phyloP scores from a whole-genome alignment of 2,888 invertebrate species.

The Smittia sp. region DNA sequence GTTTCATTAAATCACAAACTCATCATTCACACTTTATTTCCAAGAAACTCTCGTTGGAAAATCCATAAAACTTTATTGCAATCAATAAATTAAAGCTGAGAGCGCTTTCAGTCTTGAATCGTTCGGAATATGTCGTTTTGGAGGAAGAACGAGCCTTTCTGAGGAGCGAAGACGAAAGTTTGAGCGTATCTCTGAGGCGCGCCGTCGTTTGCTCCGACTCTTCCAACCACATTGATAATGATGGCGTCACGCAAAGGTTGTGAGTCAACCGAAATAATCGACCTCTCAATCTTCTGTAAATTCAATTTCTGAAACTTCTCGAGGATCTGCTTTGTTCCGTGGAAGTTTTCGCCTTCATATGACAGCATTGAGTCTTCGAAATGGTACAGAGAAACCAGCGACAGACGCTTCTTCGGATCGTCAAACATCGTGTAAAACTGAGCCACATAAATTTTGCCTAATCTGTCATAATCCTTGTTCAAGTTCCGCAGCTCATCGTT shows the following conservation, averaged over 20 bases:
- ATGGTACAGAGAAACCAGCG: conserved; percentile 16
- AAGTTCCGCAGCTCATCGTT: not conserved
- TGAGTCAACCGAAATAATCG: not conserved
- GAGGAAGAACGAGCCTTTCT: conserved; percentile 15
- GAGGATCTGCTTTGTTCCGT: not conserved
- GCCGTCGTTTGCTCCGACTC: not conserved
- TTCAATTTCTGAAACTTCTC: not conserved
- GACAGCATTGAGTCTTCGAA: not conserved
- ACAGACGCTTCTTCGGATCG: conserved; percentile 9
- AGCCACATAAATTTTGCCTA: conserved; percentile 23
- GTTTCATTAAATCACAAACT: not conserved
- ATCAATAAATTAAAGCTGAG: conserved; percentile 23
- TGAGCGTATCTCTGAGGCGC: conserved; percentile 4
- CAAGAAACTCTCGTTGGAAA: not conserved
- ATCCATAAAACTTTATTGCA: conserved; percentile 9
- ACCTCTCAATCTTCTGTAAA: not conserved
- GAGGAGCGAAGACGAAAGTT: conserved; percentile 8
- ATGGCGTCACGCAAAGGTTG: conserved; percentile 12
- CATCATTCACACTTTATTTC: not conserved
- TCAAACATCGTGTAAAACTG: conserved; percentile 28
- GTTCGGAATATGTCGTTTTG: conserved; percentile 28
- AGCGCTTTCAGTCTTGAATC: conserved; percentile 9
- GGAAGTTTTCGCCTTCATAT: conserved; percentile 3
- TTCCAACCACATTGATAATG: conserved; percentile 21
- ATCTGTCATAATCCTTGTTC: conserved; percentile 24